phyloP scores from a whole-genome alignment of 2,113 vertebrate genomes.

The Sylvietta virens region DNA sequence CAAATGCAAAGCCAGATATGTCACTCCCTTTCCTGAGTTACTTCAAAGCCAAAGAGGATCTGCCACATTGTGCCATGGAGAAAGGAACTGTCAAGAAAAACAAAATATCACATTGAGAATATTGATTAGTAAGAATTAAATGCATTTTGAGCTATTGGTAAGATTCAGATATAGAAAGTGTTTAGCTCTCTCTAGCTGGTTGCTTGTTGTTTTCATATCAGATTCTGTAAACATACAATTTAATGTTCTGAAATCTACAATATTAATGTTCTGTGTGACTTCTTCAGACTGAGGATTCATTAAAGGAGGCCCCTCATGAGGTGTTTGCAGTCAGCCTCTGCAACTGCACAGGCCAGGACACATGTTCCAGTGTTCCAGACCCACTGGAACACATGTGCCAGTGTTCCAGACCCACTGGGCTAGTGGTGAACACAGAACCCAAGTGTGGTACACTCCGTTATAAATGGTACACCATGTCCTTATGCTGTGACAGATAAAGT shows the following conservation, averaged over 20 bases:
- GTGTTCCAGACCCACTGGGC: not conserved
- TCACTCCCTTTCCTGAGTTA: not conserved
- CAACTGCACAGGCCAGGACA: rapidly evolving
- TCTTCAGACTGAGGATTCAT: not conserved
- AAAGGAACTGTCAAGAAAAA: not conserved
- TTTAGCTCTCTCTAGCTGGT: not conserved
- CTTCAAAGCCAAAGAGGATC: not conserved
- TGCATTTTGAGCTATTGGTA: not conserved
- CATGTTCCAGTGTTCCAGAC: rapidly evolving
- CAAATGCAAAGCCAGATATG: not conserved
- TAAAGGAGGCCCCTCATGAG: not conserved
- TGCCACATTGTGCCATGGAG: not conserved
- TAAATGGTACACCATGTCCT: not conserved
- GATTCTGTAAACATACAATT: not conserved
- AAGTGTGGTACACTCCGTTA: not conserved
- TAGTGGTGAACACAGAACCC: not conserved
- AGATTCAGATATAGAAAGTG: not conserved
- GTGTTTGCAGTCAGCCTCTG: not conserved
- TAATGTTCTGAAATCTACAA: too few species aligned
- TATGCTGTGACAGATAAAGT: not conserved
- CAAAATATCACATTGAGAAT: not conserved
- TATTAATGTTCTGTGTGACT: not conserved
- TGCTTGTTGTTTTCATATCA: not conserved
- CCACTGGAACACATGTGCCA: rapidly evolving
- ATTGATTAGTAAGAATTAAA: not conserved